Evolutionary conservation across 2,888 invertebrate genomes (phyloP).

Genomic region (Athalia rosae): DNA sequence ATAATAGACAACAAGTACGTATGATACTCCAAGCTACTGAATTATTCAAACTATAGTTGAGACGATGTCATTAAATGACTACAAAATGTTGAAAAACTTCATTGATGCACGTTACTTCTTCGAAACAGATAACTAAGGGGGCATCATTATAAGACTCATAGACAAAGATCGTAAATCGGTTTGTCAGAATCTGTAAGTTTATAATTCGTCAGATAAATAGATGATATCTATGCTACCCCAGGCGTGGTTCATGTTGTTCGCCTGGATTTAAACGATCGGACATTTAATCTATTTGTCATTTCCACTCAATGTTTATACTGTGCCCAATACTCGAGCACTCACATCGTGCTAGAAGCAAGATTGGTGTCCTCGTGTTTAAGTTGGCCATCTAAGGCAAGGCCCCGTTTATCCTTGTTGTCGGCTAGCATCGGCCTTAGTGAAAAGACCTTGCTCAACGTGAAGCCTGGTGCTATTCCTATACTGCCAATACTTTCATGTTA

Average conservation of each 20-base stretch:
- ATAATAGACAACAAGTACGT: neutral
- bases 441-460: slow-evolving; percentile 90
- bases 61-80: neutral
- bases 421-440: slow-evolving; percentile 84
- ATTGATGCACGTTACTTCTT: neutral
- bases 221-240: neutral
- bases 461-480: slow-evolving; percentile 88
- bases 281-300: slow-evolving; percentile 41
- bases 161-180: too few relatives aligned
- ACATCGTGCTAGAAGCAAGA: slow-evolving; percentile 91
- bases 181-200: too few relatives aligned
- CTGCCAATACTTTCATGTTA: slow-evolving; percentile 75
- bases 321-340: slow-evolving; percentile 74
- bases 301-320: slow-evolving; percentile 48
- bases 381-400: slow-evolving; percentile 89
- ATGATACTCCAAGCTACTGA: neutral
- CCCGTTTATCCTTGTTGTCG: slow-evolving; percentile 90
- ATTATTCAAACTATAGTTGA: neutral
- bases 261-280: neutral
- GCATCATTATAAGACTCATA: too few relatives aligned
- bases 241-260: neutral
- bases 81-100: neutral
- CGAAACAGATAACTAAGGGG: neutral
- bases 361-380: slow-evolving; percentile 93
- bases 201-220: neutral